Percentiles rank a stretch among this genome's conserved stretches.
phyloP scores from a whole-genome alignment of 2,888 invertebrate genomes.

The Antheraea assamensis region DNA sequence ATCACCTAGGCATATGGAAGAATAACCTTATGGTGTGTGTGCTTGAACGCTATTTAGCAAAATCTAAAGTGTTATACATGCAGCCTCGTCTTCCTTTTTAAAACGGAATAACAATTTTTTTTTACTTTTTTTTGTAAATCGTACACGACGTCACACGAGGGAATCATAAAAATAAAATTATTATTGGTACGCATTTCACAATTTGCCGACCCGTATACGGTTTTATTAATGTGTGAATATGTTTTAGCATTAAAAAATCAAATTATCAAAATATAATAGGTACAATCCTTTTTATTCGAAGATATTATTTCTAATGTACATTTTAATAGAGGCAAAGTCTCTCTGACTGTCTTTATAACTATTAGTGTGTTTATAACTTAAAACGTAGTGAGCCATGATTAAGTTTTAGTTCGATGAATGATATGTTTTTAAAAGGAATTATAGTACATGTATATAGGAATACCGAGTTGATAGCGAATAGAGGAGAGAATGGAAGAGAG shows the following conservation, averaged over 20 bases:
- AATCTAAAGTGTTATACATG: neutral
- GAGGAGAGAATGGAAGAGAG: too few species aligned
- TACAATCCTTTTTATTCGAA: neutral
- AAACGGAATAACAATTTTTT: neutral
- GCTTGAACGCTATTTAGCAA: too few species aligned
- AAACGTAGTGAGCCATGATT: too few species aligned
- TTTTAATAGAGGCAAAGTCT: neutral
- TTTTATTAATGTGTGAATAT: neutral
- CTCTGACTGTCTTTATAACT: too few species aligned
- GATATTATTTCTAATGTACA: neutral
- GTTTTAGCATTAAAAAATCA: neutral
- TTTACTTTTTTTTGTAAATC: neutral
- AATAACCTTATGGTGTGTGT: too few species aligned
- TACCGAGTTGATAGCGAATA: too few species aligned
- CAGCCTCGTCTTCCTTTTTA: neutral
- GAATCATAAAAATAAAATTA: slow-evolving; percentile 8
- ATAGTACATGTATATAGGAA: too few species aligned
- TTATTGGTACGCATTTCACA: slow-evolving; percentile 5
- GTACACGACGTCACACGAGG: neutral
- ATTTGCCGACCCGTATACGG: neutral
- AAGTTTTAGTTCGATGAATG: too few species aligned
- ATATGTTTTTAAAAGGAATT: too few species aligned
- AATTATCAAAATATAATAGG: neutral
- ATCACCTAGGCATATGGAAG: too few species aligned
- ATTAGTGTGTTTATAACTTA: too few species aligned